phyloP scores from a whole-genome alignment of 2,113 vertebrate species.

The Sinocyclocheilus maitianheensis region DNA sequence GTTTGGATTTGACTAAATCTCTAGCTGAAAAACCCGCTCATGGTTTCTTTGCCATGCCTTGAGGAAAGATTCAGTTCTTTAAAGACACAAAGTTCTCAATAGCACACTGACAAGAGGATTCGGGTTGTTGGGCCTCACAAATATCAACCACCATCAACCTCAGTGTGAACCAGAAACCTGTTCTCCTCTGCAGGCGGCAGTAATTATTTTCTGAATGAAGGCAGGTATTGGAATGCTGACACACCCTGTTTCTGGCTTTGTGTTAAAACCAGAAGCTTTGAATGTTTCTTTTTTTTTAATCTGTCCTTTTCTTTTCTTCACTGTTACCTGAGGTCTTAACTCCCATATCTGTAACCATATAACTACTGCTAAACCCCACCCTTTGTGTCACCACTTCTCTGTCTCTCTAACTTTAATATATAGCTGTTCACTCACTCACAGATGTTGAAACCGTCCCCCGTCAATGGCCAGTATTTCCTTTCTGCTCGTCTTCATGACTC shows the following conservation, averaged over 20 bases:
- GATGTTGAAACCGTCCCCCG: neutral
- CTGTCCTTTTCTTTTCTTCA: constrained; percentile 17
- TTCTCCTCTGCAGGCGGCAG: constrained; percentile 8
- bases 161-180: constrained; percentile 8
- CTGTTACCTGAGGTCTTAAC: constrained; percentile 15
- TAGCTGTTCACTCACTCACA: neutral
- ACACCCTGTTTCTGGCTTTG: constrained; percentile 34
- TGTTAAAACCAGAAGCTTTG: constrained; percentile 13
- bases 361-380: constrained; percentile 19
- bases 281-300: constrained; percentile 1
- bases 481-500: constrained; percentile 7
- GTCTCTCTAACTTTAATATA: neutral
- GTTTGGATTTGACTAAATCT: neutral
- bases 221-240: constrained; percentile 39
- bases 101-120: constrained; percentile 21
- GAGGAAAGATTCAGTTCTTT: constrained; percentile 4
- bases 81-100: constrained; percentile 7
- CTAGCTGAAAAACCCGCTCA: constrained; percentile 20
- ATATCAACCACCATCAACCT: constrained; percentile 40
- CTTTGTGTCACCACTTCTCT: neutral
- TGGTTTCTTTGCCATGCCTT: constrained; percentile 14
- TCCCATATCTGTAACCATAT: constrained; percentile 31
- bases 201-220: constrained; percentile 47
- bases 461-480: neutral
- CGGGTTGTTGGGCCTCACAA: constrained; percentile 5